Conservation (phyloP, 2,888 invertebrate species). For the Brachypalpus laphriformis region DNA sequence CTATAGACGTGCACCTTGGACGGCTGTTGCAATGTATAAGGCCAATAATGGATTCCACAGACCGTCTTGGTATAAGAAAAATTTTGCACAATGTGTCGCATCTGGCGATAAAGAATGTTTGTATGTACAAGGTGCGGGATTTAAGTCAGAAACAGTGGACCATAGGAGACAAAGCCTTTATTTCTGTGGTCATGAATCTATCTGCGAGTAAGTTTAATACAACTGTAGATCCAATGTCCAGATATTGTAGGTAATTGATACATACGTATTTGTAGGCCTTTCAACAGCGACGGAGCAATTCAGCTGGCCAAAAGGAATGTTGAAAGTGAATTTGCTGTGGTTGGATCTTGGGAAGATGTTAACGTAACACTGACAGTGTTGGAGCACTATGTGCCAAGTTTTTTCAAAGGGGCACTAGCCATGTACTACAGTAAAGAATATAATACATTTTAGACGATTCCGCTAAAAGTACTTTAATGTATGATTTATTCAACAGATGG, state of each 20-base stretch:
- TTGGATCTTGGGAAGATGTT: constrained; percentile 93
- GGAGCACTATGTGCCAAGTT: constrained; percentile 89
- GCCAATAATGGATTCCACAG: constrained; percentile 70
- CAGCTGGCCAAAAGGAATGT: constrained; percentile 92
- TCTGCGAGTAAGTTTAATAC: constrained; percentile 87
- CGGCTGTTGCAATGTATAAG: constrained; percentile 75
- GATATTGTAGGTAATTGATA: background rate
- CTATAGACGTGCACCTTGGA: constrained; percentile 93
- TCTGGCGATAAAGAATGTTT: constrained; percentile 91
- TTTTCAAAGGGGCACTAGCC: constrained; percentile 89
- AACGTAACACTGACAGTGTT: constrained; percentile 91
- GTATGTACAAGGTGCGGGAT: constrained; percentile 88
- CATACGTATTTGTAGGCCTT: constrained; percentile 85
- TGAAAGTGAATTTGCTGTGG: constrained; percentile 92
- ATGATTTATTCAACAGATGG: constrained; percentile 29
- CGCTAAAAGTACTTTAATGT: background rate
- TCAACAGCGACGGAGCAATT: constrained; percentile 90
- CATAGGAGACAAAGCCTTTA: constrained; percentile 92
- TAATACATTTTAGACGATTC: background rate
- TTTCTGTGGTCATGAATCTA: constrained; percentile 92
- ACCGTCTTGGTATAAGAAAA: constrained; percentile 89
- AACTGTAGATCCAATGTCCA: too few relatives aligned
- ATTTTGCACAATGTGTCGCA: constrained; percentile 92
- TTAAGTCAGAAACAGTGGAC: constrained; percentile 91
- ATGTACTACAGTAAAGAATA: constrained; percentile 88